phyloP scores from a whole-genome alignment of 1,140 invertebrate species.

The Mactra quadrangularis region DNA sequence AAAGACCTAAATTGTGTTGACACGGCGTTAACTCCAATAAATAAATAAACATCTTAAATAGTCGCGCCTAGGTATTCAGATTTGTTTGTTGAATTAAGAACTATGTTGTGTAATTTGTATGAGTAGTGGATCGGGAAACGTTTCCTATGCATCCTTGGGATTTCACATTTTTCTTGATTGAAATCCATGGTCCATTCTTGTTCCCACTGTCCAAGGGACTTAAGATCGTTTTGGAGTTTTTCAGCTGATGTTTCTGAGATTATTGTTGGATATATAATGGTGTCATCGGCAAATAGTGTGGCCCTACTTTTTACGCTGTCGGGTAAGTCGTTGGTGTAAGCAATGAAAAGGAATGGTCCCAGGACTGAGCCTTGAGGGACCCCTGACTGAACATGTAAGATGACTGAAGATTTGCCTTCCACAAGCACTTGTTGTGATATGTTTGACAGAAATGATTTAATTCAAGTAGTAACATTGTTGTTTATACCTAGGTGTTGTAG shows the following conservation, averaged over 20 bases:
- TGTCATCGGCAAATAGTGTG: conserved; percentile 11
- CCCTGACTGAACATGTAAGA: not conserved
- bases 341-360: not conserved
- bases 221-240: conserved; percentile 9
- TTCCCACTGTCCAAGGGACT: conserved; percentile 7
- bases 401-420: not conserved
- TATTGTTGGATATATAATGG: not conserved
- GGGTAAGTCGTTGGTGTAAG: conserved; percentile 18
- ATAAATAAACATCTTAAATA: no score
- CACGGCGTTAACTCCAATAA: no score
- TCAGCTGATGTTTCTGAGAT: not conserved
- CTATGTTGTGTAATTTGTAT: conserved; percentile 10
- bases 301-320: not conserved
- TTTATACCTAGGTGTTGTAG: no score
- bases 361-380: conserved; percentile 13
- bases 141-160: conserved; percentile 19
- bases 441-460: not conserved
- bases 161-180: conserved; percentile 21
- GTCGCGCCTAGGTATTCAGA: conserved; percentile 26
- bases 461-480: no score
- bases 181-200: conserved; percentile 30
- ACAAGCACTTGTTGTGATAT: not conserved
- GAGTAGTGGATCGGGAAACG: not conserved
- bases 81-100: conserved; percentile 1
- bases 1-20: no score